Percentiles rank a stretch among this genome's conserved stretches.
phyloP scores from a whole-genome alignment of 2,113 vertebrate genomes.

The Panthera leo region DNA sequence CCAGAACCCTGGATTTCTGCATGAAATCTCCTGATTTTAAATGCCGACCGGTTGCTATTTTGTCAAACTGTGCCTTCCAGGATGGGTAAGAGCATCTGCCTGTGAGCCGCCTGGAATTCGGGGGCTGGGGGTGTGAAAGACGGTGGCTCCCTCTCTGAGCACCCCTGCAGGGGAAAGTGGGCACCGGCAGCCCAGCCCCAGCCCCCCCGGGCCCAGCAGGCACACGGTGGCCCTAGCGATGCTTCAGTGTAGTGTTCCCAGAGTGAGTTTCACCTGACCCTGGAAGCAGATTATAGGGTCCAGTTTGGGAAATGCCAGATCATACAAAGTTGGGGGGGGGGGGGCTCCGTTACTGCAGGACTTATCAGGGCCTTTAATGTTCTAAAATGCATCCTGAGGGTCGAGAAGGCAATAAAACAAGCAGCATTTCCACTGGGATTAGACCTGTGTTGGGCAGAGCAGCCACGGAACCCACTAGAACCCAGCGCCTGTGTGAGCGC shows the following conservation, averaged over 20 bases:
- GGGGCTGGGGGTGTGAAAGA: background rate
- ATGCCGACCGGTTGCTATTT: background rate
- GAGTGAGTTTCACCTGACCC: background rate
- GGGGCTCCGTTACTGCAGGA: background rate
- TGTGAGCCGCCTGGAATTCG: background rate
- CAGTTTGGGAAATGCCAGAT: background rate
- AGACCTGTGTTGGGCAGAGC: background rate
- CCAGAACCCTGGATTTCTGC: background rate
- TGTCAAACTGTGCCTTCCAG: slow-evolving; percentile 1
- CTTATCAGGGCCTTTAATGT: background rate
- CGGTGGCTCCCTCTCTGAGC: background rate
- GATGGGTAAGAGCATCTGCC: background rate
- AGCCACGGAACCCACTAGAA: accelerated
- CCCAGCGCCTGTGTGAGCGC: accelerated
- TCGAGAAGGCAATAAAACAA: background rate
- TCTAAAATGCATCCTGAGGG: too few relatives aligned
- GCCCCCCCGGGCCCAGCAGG: background rate
- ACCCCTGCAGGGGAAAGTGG: background rate
- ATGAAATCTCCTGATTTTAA: slow-evolving; percentile 28
- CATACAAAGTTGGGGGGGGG: too few relatives aligned
- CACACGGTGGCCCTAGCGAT: accelerated
- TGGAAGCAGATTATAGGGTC: accelerated
- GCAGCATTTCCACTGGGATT: background rate
- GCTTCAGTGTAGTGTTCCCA: background rate
- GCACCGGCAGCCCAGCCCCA: background rate